Percentiles rank a stretch among this genome's conserved stretches.
phyloP scores from a whole-genome alignment of 2,113 vertebrate species.

The Oophaga pumilio region DNA sequence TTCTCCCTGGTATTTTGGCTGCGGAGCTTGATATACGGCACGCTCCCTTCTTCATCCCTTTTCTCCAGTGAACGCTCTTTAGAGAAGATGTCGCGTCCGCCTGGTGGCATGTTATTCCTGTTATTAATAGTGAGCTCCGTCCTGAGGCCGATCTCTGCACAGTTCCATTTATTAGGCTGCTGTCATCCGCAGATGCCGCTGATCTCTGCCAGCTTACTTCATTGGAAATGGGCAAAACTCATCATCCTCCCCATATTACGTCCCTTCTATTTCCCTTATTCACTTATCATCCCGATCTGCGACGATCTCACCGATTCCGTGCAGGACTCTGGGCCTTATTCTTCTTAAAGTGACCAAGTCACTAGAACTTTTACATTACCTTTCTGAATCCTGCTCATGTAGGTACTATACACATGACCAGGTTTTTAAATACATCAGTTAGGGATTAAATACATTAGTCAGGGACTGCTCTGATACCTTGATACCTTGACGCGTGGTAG shows the following conservation, averaged over 20 bases:
- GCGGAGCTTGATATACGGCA: not conserved
- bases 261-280: not conserved
- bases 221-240: not conserved
- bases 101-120: slow-evolving; percentile 62
- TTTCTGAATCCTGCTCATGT: no score
- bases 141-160: slow-evolving; percentile 44
- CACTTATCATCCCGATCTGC: not conserved
- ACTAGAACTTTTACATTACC: no score
- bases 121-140: slow-evolving; percentile 66
- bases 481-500: no score
- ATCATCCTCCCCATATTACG: not conserved
- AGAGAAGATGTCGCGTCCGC: slow-evolving; percentile 52
- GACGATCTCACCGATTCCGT: not conserved
- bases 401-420: no score
- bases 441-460: no score
- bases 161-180: slow-evolving; percentile 65
- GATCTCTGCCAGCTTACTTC: slow-evolving; percentile 29
- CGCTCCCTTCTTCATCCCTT: slow-evolving; percentile 48
- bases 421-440: no score
- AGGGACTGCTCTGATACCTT: no score
- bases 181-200: slow-evolving; percentile 55
- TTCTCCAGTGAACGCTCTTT: slow-evolving; percentile 59
- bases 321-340: not conserved
- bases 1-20: slow-evolving; percentile 10
- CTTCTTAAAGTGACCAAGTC: not conserved